Evolutionary conservation across 2,888 invertebrate genomes (phyloP).

Genomic region (Odiellus spinosus): DNA sequence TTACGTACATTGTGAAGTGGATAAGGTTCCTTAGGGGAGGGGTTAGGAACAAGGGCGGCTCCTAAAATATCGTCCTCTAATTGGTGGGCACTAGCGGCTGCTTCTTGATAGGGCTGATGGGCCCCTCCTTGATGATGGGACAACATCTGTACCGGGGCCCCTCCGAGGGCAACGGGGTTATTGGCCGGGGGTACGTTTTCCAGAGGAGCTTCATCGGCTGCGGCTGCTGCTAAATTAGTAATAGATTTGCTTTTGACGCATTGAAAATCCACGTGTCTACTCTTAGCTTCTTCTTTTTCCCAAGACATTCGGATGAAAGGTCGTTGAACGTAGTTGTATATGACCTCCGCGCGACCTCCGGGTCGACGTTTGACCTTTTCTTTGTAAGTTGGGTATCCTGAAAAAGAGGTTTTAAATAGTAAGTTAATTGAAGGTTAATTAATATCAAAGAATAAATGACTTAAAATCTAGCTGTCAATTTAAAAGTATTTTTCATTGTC

Average conservation of each 20-base stretch:
- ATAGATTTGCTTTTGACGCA: constrained; percentile 96
- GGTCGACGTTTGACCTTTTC: constrained; percentile 93
- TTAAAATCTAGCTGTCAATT: too few species aligned
- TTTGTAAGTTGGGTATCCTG: constrained; percentile 91
- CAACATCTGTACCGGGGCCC: too few species aligned
- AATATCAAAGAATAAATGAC: too few species aligned
- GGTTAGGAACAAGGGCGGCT: too few species aligned
- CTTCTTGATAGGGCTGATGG: too few species aligned
- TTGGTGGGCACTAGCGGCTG: too few species aligned
- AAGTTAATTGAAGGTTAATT: neutral
- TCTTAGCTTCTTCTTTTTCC: constrained; percentile 99
- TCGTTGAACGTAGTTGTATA: constrained; percentile 98
- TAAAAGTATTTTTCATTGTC: too few species aligned
- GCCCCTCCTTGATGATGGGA: too few species aligned
- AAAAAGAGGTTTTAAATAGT: constrained; percentile 3
- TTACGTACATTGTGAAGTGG: too few species aligned
- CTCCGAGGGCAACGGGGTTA: neutral
- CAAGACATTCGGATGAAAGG: constrained; percentile 99
- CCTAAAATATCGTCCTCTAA: too few species aligned
- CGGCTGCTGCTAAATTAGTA: constrained; percentile 87
- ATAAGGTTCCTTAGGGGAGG: too few species aligned
- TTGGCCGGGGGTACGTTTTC: constrained; percentile 27
- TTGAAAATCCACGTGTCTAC: constrained; percentile 96
- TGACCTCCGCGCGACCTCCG: constrained; percentile 88
- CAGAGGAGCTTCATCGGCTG: constrained; percentile 62